Evolutionary conservation across 1,140 invertebrate genomes (phyloP), one percentile per base, ranked within the genome.

Genomic region (Camponotus pennsylvanicus): DNA sequence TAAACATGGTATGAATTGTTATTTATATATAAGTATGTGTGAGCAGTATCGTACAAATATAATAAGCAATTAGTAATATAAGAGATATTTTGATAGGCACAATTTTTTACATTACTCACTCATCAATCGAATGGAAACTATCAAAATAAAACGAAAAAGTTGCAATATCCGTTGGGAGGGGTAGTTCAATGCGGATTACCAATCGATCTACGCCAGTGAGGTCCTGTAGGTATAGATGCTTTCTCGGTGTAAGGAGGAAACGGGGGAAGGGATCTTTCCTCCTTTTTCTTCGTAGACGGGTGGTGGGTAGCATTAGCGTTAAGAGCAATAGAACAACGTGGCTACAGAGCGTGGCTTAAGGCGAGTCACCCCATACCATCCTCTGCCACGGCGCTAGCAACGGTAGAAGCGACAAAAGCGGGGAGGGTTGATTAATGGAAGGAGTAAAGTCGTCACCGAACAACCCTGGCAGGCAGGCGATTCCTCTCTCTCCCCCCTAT

Each of bases 391-490:
- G 75, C 85, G 59, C 70, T 67, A 57, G 78, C 42, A 84, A 75
- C 79, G 71, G 83, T 80, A 90, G 67, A 69, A 89, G 75, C 90
- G 91, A 93, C 93, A 93, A 92, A 93, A 93, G 91, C 89, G 88
- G 80, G 85, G 88, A 92, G 90, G 91, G 82, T 94, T 94, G 93
- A 94, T 94, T 94, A 93, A 94, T 94, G 93, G 90, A 91, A 91
- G 88, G 89, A 92, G 92, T 92, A 92, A 92, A 92, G 92, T 93
- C 90, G 92, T 92, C 93, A 92, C 90, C 87, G 85, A 93, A 91
- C 88, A 90, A 91, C 84, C 73, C 80, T 71, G 86, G 34, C 76
- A 88, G 61, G 88, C 86, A 21, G 80, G 70, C 79, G 88, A 86
- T 79, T 66, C 85, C 80, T 86, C 85, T 67, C 59, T 70, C 49